Percentiles rank a stretch among this genome's conserved stretches.
Conservation (phyloP, 2,888 invertebrate species). For the Lepidochitona cinerea region DNA sequence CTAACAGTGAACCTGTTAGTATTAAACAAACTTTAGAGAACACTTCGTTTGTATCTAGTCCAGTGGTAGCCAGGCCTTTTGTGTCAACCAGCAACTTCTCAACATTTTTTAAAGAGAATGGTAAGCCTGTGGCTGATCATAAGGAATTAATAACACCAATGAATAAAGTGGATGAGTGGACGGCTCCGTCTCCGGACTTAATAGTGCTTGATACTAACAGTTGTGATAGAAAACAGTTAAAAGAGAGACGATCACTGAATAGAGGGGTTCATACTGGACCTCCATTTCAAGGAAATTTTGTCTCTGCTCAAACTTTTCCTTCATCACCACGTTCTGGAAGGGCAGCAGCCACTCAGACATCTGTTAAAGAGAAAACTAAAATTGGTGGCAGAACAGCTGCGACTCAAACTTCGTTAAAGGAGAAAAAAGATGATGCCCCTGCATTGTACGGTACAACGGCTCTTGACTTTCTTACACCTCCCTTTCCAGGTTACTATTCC, state of each 20-base stretch:
- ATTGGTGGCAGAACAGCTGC: neutral
- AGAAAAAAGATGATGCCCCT: neutral
- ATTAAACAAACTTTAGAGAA: conserved; percentile 27
- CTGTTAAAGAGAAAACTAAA: neutral
- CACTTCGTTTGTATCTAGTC: neutral
- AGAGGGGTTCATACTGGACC: neutral
- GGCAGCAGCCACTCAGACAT: neutral
- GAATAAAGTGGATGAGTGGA: too few species aligned
- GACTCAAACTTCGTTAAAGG: neutral
- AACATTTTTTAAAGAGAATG: neutral
- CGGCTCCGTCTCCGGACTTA: neutral
- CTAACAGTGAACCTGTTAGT: conserved; percentile 60
- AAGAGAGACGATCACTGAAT: too few species aligned
- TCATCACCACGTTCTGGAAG: too few species aligned
- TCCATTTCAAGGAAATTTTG: neutral
- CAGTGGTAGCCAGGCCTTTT: neutral
- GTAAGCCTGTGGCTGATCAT: neutral
- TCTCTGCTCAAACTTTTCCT: neutral
- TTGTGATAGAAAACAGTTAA: neutral
- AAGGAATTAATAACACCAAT: neutral
- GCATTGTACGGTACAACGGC: conserved; percentile 2
- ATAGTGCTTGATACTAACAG: neutral
- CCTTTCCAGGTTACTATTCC: conserved; percentile 78
- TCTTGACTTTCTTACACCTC: conserved; percentile 7
- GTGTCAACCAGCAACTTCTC: neutral